Evolutionary conservation across 2,797 vertebrate species (phyloP), one percentile per base, ranked within the genome.

Genomic region (Neomorphus geoffroyi): DNA sequence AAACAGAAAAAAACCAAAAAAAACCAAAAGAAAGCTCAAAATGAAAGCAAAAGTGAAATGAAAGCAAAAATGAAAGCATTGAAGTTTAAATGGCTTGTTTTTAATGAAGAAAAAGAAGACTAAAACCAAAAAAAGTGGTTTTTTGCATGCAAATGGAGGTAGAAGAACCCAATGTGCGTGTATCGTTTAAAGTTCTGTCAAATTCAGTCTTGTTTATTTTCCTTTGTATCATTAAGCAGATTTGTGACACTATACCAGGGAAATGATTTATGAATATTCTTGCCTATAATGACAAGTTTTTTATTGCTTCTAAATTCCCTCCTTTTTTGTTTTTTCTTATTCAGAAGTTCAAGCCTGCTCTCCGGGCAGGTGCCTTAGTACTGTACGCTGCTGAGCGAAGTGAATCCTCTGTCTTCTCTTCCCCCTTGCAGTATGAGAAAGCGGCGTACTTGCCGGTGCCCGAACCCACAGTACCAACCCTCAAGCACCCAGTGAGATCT

Each of bases 41-140:
- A 61, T 50, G 10, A 88, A 84, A 93, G 23, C 46, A 91, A 89
- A n/a, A n/a, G n/a, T n/a, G n/a, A n/a, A n/a, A n/a, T n/a, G n/a
- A n/a, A n/a, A n/a, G n/a, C n/a, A n/a, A 77, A 88, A 91, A 61
- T 50, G 10, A 88, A 84, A 93, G 23, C 46, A 91, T 87, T 61
- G 45, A 75, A 3, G 9, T 69, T 88, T 82, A 80, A 81, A 78
- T 41, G 15, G 8, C 8, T 66, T 64, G 12, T 85, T 93, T 90
- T 53, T 37, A 66, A 48, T 14, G 9, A 33, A 81, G 77, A 22
- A 81, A 77, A 75, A 58, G 11, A 70, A 26, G 13, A 72, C 19
- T 39, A 80, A 45, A 39, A 37, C 19, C n/a, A 54, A 73, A 16
- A 13, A 4, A n/a, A n/a, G n/a, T n/a, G 1, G 5, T 43, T 48